Evolutionary conservation across 2,888 invertebrate genomes (phyloP).

Genomic region (Ophraella communa): DNA sequence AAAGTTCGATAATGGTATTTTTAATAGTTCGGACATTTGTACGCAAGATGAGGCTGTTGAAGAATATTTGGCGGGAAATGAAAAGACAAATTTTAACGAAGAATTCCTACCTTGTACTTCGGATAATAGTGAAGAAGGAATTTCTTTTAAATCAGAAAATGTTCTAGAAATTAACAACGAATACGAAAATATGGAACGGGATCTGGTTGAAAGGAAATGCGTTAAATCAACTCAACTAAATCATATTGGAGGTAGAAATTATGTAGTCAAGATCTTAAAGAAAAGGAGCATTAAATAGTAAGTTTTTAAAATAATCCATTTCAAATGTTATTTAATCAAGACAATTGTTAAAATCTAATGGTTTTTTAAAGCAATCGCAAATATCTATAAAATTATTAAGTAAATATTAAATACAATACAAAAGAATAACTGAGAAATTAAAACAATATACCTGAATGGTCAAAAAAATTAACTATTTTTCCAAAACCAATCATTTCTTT

Average conservation of each 20-base stretch:
- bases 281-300: conserved; percentile 43
- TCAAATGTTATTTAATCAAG: background rate
- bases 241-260: conserved; percentile 20
- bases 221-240: conserved; percentile 5
- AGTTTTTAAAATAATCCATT: conserved; percentile 29
- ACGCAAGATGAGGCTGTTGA: conserved; percentile 54
- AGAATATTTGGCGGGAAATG: conserved; percentile 53
- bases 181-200: conserved; percentile 7
- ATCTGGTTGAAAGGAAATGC: background rate
- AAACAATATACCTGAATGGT: no score
- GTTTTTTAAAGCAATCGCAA: no score
- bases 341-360: background rate
- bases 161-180: conserved; percentile 35
- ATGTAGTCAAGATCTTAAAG: conserved; percentile 39
- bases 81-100: conserved; percentile 46
- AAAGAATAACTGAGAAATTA: no score
- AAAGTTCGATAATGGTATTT: conserved; percentile 33
- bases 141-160: conserved; percentile 40
- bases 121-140: conserved; percentile 35
- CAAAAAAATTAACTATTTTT: no score
- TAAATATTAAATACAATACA: no score
- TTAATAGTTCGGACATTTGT: conserved; percentile 40
- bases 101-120: conserved; percentile 39
- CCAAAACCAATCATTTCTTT: no score
- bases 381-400: no score